Evolutionary conservation across 2,797 vertebrate genomes (phyloP), one percentile per base, ranked within the genome.

Genomic region (Falco peregrinus): DNA sequence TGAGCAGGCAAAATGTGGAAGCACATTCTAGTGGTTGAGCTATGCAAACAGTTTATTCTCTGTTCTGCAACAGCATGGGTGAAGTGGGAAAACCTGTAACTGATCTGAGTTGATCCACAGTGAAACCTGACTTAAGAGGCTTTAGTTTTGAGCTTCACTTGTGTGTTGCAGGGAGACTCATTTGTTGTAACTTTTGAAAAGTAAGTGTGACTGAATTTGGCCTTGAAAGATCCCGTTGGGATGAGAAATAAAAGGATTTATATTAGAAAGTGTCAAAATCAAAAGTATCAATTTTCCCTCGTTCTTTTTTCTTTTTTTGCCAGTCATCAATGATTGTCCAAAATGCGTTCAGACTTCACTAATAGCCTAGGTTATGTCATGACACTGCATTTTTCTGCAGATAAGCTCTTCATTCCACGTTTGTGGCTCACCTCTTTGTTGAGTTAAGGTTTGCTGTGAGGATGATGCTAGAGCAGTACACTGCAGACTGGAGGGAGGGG

Each of bases 21-120:
- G 39, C 6, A 8, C 24, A 29, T 64, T 83, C 41, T 90, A 61
- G 63, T 61, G 21, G 43, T 21, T 90, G 69, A 88, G 50, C 59
- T 88, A 54, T 75, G 47, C 61, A 79, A 88, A 90, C n/a, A 75
- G 48, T 90, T 95, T 95, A 48, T 80, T 91, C 76, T 57, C 82
- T 88, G 33, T 39, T 90, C 69, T 61, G 65, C 61, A 65, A 47
- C 14, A 86, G 33, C 43, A 43, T 51, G 41, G 26, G 59, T 57
- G 71, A 75, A 81, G 26, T 50, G 83, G 31, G 76, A 85, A 85
- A 94, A 93, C 60, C 18, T 75, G 41, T 83, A 25, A 67, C 47
- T 77, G 39, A n/a, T 13, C 51, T 76, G 69, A 94, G 50, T 24
- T 84, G 37, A 75, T 59, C 26, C 54, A 78, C 47, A 71, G 77